These are phyloP conservation scores for Centropristis striata DNA, from an alignment of 2,113 vertebrate genomes.

Conservation along the genomic window DNA sequence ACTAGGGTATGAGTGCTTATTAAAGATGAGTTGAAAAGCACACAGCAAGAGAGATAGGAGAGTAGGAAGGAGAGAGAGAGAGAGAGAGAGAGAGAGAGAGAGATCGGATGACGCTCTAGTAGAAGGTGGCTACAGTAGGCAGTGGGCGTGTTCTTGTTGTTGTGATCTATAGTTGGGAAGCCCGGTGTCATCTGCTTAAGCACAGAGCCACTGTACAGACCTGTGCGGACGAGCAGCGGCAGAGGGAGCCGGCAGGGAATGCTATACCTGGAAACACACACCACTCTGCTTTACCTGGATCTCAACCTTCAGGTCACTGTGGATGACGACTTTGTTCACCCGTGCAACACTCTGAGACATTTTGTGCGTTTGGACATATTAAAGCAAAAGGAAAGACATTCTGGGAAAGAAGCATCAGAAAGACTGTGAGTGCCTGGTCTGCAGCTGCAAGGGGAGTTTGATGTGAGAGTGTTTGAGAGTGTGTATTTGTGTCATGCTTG, in stretches of 20 bases:
- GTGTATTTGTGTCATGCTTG: constrained; percentile 58
- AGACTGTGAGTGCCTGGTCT: constrained; percentile 37
- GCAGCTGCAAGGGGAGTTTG: constrained; percentile 51
- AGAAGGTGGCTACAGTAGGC: constrained; percentile 72
- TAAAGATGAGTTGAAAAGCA: constrained; percentile 43
- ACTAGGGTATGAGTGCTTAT: neutral
- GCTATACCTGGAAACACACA: constrained; percentile 37
- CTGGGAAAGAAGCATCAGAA: constrained; percentile 13
- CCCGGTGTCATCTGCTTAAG: constrained; percentile 83
- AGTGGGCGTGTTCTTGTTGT: constrained; percentile 86
- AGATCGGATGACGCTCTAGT: constrained; percentile 53
- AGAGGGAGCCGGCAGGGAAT: constrained; percentile 48
- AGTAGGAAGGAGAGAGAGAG: constrained; percentile 19
- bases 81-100: constrained; percentile 23
- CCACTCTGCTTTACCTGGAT: constrained; percentile 38
- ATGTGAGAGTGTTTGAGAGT: constrained; percentile 27
- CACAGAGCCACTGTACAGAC: constrained; percentile 65
- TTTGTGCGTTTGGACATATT: constrained; percentile 31
- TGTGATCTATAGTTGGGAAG: constrained; percentile 81
- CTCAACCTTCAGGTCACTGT: constrained; percentile 33
- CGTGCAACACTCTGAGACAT: constrained; percentile 19
- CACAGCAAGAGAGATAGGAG: constrained; percentile 21
- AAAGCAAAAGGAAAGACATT: constrained; percentile 31
- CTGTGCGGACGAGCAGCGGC: constrained; percentile 55
- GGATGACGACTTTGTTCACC: constrained; percentile 52